Conservation (phyloP, 2,888 invertebrate species). For the Junonia oenone region DNA sequence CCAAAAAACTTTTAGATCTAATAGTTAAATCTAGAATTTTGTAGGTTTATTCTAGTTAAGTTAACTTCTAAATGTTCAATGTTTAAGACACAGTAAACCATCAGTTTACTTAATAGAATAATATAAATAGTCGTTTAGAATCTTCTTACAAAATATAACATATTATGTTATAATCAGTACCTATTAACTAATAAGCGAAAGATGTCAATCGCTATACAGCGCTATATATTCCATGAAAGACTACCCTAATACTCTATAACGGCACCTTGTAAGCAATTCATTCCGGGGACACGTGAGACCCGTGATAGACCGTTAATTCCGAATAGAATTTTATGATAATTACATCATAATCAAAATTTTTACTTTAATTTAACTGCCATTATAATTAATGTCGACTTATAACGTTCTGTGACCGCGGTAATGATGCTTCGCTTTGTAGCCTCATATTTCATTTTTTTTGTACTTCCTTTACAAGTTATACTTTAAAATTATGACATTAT, state of each 20-base stretch:
- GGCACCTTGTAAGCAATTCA: conserved; percentile 35
- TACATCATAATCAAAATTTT: conserved; percentile 14
- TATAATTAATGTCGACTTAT: not conserved
- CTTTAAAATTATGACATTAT: not conserved
- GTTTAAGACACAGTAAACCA: too few species aligned
- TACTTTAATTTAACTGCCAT: not conserved
- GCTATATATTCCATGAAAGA: not conserved
- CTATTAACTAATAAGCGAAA: not conserved
- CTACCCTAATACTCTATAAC: conserved; percentile 31
- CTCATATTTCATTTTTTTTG: not conserved
- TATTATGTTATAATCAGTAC: not conserved
- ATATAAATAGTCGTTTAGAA: too few species aligned
- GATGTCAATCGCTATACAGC: not conserved
- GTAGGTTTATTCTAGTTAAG: too few species aligned
- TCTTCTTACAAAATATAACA: too few species aligned
- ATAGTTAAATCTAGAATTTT: too few species aligned
- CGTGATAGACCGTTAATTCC: conserved; percentile 37
- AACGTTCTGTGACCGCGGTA: not conserved
- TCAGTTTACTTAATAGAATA: too few species aligned
- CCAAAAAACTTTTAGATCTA: too few species aligned
- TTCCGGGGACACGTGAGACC: conserved; percentile 35
- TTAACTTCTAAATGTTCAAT: too few species aligned
- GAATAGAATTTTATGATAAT: conserved; percentile 15
- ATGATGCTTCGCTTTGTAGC: not conserved
- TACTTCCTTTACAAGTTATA: not conserved